Base-by-base conservation (phyloP, 2,888 invertebrate genomes). In the Agrypnus murinus region DNA sequence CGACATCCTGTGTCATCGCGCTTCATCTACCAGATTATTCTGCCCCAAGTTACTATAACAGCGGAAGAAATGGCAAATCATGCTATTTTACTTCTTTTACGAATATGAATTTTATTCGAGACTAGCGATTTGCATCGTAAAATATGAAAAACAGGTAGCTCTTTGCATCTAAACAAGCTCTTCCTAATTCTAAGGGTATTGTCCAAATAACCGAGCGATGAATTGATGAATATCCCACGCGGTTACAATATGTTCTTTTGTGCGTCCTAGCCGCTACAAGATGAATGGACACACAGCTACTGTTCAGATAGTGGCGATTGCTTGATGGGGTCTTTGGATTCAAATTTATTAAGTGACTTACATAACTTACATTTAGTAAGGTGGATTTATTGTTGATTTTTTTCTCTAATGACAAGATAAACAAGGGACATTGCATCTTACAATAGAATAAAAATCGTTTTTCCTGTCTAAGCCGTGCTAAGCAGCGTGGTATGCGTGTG, bases 1-100 rank as follows among this genome's bases (percentile, higher is more conserved):
- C 79, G 81, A 83, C 83, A 82, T 83, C 81, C 82, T 83, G 80
- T 83, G 83, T 83, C 84, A 84, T 84, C 82, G 79, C 72, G 71
- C 72, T 75, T 75, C 74, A 78, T 76, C 76, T 74, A 76, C 71
- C 75, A 75, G 71, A 71, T 71, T 66, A 71, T 67, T 58, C 62
- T 67, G 70, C 70, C 62, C 55, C 70, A 55, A 70, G 60, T 57
- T 70, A 55, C 45, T 62, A 65, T 38, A 65, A 66, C 59, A 46
- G 55, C 60, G 50, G n/a, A 65, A 53, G 70, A 70, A 70, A 70
- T 66, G 65, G 50, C 48, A 59, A 65, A 70, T 70, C 70, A 65
- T 55, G 55, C 55, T 36, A 36, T 38, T 55, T 55, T 50, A 32
- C 55, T 34, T 55, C 17, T 31, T 25, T 25, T 34, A 55, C 34